These are phyloP conservation scores for Trichoplusia ni DNA, from an alignment of 1,140 invertebrate genomes.

Conservation along the genomic window DNA sequence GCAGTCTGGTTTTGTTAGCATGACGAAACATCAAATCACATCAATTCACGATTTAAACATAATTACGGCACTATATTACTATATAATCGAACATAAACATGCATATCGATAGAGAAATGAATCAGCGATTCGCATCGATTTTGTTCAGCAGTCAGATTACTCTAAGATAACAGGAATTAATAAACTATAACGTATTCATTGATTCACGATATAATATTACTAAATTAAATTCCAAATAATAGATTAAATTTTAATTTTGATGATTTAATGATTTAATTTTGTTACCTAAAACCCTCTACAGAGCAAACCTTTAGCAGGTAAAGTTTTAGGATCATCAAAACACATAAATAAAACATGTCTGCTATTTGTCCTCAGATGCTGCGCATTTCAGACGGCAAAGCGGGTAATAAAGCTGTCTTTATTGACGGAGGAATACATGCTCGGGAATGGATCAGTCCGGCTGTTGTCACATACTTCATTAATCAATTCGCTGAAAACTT, in stretches of 20 bases:
- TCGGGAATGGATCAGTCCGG: conserved; percentile 95
- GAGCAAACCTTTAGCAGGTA: too few relatives aligned
- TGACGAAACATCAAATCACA: conserved; percentile 6
- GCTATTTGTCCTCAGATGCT: conserved; percentile 73
- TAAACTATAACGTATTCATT: too few relatives aligned
- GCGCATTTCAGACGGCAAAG: conserved; percentile 85
- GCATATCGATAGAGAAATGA: neutral
- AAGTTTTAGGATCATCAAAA: too few relatives aligned
- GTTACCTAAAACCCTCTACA: too few relatives aligned
- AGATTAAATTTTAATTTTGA: too few relatives aligned
- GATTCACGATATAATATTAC: too few relatives aligned
- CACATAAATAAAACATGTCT: too few relatives aligned
- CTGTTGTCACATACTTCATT: conserved; percentile 91
- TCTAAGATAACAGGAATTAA: too few relatives aligned
- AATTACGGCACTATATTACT: conserved; percentile 1
- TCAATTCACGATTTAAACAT: neutral
- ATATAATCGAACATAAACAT: too few relatives aligned
- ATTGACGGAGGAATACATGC: conserved; percentile 92
- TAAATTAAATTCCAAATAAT: too few relatives aligned
- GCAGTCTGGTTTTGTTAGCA: neutral
- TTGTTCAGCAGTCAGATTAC: too few relatives aligned
- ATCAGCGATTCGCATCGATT: conserved; percentile 2
- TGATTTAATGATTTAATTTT: too few relatives aligned
- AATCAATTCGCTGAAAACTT: conserved; percentile 90
- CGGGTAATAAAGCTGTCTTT: conserved; percentile 84